phyloP scores from a whole-genome alignment of 2,888 invertebrate genomes.

The Chloroclysta siterata region DNA sequence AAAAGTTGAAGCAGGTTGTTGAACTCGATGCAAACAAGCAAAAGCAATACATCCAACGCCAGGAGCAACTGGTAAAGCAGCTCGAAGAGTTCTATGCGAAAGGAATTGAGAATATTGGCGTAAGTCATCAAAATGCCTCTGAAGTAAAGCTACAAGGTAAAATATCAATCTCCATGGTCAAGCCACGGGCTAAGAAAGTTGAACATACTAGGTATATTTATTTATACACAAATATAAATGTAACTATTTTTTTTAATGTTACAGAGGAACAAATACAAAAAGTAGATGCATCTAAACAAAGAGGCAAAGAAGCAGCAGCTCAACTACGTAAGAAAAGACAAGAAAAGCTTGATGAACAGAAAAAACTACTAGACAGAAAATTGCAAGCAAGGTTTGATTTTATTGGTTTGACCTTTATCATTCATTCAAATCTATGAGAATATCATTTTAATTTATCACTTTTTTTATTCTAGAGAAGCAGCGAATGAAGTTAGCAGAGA shows the following conservation, averaged over 20 bases:
- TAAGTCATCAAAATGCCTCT: conserved; percentile 66
- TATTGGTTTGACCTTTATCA: neutral
- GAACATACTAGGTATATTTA: too few species aligned
- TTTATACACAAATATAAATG: too few species aligned
- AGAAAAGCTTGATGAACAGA: conserved; percentile 70
- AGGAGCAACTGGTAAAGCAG: conserved; percentile 70
- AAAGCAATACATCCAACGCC: conserved; percentile 67
- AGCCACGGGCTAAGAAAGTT: too few species aligned
- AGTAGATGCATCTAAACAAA: conserved; percentile 65
- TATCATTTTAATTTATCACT: neutral
- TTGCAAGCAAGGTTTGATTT: conserved; percentile 61
- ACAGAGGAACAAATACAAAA: conserved; percentile 53
- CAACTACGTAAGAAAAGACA: conserved; percentile 67
- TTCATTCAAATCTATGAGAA: too few species aligned
- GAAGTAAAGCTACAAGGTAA: conserved; percentile 58
- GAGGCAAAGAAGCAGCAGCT: conserved; percentile 71
- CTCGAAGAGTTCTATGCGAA: conserved; percentile 68
- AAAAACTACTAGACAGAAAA: conserved; percentile 72
- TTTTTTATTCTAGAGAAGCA: conserved; percentile 59
- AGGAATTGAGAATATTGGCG: conserved; percentile 67
- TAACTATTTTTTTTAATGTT: conserved; percentile 3
- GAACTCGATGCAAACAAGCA: conserved; percentile 67
- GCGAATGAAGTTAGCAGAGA: conserved; percentile 77
- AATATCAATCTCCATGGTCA: neutral
- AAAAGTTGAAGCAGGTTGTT: conserved; percentile 65